A percentile compares a stretch with the other conserved stretches of the same genome.
phyloP scores from a whole-genome alignment of 2,888 invertebrate species.

The Salticus scenicus region DNA sequence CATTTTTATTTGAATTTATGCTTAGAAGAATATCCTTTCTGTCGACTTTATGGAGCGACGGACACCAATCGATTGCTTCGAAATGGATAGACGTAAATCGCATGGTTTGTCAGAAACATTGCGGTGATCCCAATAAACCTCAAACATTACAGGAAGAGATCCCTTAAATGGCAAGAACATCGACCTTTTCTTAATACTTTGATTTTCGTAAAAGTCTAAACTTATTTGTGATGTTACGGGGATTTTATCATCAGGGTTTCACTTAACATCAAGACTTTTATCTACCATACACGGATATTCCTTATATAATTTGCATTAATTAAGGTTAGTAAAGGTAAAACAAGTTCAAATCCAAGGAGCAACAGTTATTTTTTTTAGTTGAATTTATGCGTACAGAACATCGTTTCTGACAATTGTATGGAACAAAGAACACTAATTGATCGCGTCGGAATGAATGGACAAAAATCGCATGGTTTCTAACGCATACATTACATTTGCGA shows the following conservation, averaged over 20 bases:
- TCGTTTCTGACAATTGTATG: too few species aligned
- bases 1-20: too few species aligned
- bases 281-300: too few species aligned
- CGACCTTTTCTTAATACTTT: not conserved
- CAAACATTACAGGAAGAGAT: not conserved
- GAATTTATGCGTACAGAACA: too few species aligned
- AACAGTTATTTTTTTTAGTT: too few species aligned
- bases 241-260: too few species aligned
- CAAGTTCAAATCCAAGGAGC: too few species aligned
- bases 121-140: not conserved
- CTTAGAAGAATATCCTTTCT: not conserved
- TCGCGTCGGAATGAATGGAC: not conserved
- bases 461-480: not conserved
- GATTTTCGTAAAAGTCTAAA: too few species aligned
- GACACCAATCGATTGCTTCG: not conserved
- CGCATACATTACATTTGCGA: not conserved
- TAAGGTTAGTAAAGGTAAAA: too few species aligned
- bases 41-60: not conserved
- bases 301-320: too few species aligned
- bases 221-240: too few species aligned
- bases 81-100: not conserved
- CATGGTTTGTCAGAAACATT: not conserved
- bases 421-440: not conserved
- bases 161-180: not conserved
- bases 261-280: too few species aligned